Conservation (phyloP, 2,113 vertebrate genomes). For the Pipa parva region DNA sequence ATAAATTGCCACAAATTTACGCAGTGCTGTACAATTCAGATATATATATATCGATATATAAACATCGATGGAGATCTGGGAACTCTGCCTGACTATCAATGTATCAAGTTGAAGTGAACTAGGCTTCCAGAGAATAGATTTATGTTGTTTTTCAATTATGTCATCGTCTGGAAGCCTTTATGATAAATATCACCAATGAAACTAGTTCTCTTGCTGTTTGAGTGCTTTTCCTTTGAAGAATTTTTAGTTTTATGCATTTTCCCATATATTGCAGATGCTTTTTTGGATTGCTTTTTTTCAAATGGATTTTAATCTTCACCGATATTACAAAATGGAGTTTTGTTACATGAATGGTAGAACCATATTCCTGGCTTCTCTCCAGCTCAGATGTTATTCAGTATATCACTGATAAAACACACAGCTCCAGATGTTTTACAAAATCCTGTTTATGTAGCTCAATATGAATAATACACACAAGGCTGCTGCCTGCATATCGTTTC, state of each 20-base stretch:
- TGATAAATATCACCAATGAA: too few relatives aligned
- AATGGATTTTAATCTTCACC: neutral
- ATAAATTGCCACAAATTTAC: too few relatives aligned
- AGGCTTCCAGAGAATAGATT: neutral
- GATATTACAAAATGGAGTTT: neutral
- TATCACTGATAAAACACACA: slow-evolving; percentile 1
- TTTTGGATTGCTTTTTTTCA: neutral
- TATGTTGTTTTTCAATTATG: neutral
- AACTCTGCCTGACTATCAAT: too few relatives aligned
- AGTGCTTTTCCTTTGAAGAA: neutral
- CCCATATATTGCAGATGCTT: neutral
- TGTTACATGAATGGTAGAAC: slow-evolving; percentile 8
- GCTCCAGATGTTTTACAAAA: neutral
- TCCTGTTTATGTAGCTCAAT: neutral
- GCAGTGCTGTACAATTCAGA: too few relatives aligned
- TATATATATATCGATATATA: too few relatives aligned
- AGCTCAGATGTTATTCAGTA: slow-evolving; percentile 1
- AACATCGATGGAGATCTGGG: too few relatives aligned
- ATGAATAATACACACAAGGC: neutral
- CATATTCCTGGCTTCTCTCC: neutral
- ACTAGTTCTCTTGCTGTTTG: too few relatives aligned
- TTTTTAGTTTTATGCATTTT: neutral
- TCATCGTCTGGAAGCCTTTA: too few relatives aligned
- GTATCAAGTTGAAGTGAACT: too few relatives aligned
- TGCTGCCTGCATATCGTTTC: too few relatives aligned